Base-by-base conservation (phyloP, 2,113 vertebrate species). In the Daphoenositta chrysoptera region DNA sequence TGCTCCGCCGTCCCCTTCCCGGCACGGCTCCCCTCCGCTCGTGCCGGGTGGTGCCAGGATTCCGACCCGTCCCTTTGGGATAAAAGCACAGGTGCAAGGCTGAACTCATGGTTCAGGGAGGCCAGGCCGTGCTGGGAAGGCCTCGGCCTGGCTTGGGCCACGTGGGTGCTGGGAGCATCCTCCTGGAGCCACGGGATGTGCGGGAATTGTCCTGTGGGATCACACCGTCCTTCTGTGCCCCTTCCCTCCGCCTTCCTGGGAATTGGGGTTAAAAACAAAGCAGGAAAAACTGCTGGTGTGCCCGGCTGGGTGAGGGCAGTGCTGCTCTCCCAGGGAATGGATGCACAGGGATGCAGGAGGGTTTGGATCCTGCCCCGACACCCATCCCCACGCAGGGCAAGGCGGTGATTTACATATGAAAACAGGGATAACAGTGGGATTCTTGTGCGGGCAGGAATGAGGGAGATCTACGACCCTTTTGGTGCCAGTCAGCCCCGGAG, bases 361-460 rank as follows among this genome's bases (percentile, higher is more conserved):
- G 2, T 19, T n/a, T 8, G 84, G 89, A 54, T 71, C n/a, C 69
- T 11, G 5, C 20, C 69, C 85, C 79, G 2, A 1, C n/a, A 39
- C 35, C 61, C 87, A 58, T 63, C 85, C 83, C 33, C 85, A 48
- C 72, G 94, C 60, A 3, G 57, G 60, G 64, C 70, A 71, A 19
- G 50, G 8, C 18, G 6, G 60, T 8, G 8, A 96, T 97, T 97
- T 69, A 35, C 96, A 97, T 97, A 94, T 96, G 97, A 97, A 97
- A 96, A 89, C 76, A 4, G 45, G 17, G 82, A 5, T 65, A 83
- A 97, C 97, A 97, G 94, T 94, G 92, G 91, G 89, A 85, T 94
- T 91, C 94, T 96, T 97, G 97, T 97, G 85, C 31, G 0, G 89
- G 89, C 84, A 75, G 93, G 45, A n/a, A 9, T 21, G 28, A 30